Evolutionary conservation across 37 sponge, comb jelly and placozoan genomes (phyloP).

Genomic region (Mnemiopsis leidyi): DNA sequence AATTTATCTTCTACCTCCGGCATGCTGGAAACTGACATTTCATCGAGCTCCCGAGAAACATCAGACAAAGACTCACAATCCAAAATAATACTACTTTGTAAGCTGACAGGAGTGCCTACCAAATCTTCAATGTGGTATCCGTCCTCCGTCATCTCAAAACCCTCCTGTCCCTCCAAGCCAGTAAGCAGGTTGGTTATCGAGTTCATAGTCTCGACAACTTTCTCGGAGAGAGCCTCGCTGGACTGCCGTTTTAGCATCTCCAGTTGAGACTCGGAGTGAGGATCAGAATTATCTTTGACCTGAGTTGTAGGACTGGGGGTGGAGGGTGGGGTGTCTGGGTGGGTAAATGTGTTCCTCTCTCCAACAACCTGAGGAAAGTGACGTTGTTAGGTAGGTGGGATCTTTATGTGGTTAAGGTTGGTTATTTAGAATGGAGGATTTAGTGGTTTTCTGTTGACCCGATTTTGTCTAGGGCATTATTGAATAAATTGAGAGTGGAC

Average conservation of each 20-base stretch:
- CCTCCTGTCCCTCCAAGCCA: not conserved
- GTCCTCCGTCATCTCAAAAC: not conserved
- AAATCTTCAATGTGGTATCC: not conserved
- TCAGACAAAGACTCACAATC: not conserved
- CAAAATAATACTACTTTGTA: not conserved
- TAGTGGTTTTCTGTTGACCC: no score
- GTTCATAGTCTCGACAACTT: not conserved
- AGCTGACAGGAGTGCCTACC: not conserved
- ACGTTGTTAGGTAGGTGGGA: no score
- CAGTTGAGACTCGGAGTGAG: not conserved
- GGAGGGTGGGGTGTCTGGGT: slow-evolving; percentile 6
- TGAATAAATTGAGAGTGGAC: no score
- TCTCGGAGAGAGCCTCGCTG: not conserved
- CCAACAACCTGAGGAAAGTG: not conserved
- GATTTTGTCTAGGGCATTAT: no score
- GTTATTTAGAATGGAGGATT: no score
- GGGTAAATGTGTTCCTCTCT: not conserved
- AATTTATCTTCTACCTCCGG: not conserved
- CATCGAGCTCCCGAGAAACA: not conserved
- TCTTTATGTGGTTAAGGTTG: no score
- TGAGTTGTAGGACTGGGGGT: not conserved
- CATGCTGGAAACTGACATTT: not conserved
- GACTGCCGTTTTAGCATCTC: not conserved
- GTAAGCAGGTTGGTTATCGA: not conserved
- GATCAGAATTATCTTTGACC: not conserved